Base-by-base conservation (phyloP, 1,140 invertebrate species). In the Scaptomyza graminum region DNA sequence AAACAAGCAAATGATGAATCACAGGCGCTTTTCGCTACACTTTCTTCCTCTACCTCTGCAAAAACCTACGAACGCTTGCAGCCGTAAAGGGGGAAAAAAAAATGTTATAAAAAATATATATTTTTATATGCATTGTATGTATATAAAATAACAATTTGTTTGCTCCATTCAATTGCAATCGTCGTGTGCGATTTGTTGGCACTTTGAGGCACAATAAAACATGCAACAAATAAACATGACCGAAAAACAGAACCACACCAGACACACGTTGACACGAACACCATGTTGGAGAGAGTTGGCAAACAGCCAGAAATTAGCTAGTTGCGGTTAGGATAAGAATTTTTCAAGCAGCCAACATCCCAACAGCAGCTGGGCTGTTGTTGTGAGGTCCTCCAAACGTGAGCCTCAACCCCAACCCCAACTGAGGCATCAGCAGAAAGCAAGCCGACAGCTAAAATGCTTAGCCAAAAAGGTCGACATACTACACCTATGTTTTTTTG, bases 181-280 rank as follows among this genome's bases (percentile, higher is more conserved):
- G 74, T 71, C 52, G 56, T 61, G 59, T 57, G 52, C 71, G 76
- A 74, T 76, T 80, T 73, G 72, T 51, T 72, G 72, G 66, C 66
- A 69, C 76, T 76, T 76, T 54, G 51, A 34, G 41, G 59, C 47
- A 76, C 57, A 60, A 61, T 66, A 49, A 79, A 79, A 79, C 79
- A 68, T 83, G 80, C 80, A 84, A 84, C 80, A 83, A 79, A 73
- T 84, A 84, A 83, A 84, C 76, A 83, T 61, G 46, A 47, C 63
- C 57, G n/a, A 50, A 60, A 55, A 49, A 52, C 44, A 63, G 54
- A 44, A 52, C 62, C 63, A 43, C 60, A 62, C 12, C 15, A 34
- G 28, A 6, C 28, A 31, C 28, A 61, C 57, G 31, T 34, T 49
- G 55, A 31, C 54, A 49, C 13, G 11, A 63, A 56, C 25, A 39